phyloP scores from a whole-genome alignment of 1,140 invertebrate species.

The Andricus grossulariae region DNA sequence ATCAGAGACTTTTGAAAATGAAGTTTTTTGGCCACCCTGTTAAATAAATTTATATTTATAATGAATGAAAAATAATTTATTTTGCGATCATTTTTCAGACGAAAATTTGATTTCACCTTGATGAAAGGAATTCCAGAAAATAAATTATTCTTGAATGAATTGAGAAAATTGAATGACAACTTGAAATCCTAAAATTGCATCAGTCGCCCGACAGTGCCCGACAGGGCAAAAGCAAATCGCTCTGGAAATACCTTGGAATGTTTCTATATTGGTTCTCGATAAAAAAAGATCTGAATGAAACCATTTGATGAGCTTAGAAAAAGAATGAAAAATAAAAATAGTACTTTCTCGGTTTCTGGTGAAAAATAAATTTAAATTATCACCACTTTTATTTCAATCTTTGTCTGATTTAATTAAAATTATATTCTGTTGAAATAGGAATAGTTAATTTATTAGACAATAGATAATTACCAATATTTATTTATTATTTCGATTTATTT shows the following conservation, averaged over 20 bases:
- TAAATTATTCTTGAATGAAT: too few species aligned
- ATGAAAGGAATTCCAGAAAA: too few species aligned
- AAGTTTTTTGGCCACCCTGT: too few species aligned
- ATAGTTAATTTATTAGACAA: too few species aligned
- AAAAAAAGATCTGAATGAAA: slow-evolving; percentile 7
- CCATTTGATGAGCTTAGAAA: not conserved
- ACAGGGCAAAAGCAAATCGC: not conserved
- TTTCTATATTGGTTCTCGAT: slow-evolving; percentile 18
- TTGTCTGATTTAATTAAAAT: not conserved
- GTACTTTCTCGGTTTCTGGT: not conserved
- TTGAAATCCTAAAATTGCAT: not conserved
- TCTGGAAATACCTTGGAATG: slow-evolving; percentile 1
- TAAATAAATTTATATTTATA: too few species aligned
- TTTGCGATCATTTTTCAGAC: too few species aligned
- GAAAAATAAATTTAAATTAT: not conserved
- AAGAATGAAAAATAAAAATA: not conserved
- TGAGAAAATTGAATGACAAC: not conserved
- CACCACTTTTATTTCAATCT: not conserved
- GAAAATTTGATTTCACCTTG: too few species aligned
- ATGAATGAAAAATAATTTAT: too few species aligned
- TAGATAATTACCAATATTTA: too few species aligned
- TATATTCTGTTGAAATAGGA: not conserved
- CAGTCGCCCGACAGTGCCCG: not conserved
- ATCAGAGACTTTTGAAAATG: too few species aligned
- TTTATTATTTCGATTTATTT: too few species aligned